Evolutionary conservation across 2,888 invertebrate species (phyloP), one percentile per base, ranked within the genome.

Genomic region (Cordilura impudica): DNA sequence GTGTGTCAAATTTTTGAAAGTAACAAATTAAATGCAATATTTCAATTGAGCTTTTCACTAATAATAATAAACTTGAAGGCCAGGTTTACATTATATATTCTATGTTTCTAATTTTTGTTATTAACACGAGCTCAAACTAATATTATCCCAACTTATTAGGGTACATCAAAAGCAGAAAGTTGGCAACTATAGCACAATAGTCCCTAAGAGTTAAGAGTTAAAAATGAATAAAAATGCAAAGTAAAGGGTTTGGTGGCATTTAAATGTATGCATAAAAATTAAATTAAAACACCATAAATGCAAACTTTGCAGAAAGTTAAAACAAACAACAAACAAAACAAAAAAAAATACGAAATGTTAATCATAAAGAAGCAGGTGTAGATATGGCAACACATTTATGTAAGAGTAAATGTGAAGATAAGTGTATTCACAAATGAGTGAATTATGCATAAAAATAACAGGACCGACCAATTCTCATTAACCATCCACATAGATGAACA

Each of bases 271-370:
- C 73, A 73, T 69, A 73, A 73, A 78, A 78, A 78, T 78, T 73
- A 78, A 78, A 78, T 78, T 69, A 78, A 78, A 73, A 78, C 73
- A 78, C 63, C 65, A 73, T 78, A 73, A 65, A 73, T 78, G 78
- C 53, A 73, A 78, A 78, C 73, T 78, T 73, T 73, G 53, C 73
- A 69, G 18, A 78, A 78, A 35, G 49, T 72, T 72, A 29, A 26
- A 31, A 8, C 26, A 53, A 10, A 43, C 47, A 47, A 10, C 10
- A 21, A 14, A 12, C 5, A n/a, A 43, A 43, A 43, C 1, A 6
- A 5, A 21, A 60, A 47, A 45, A n/a, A 18, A 23, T 21, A 56
- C 61, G 26, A 61, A 69, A 63, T 63, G 23, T 63, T 31, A 49
- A 75, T 69, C 69, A 75, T 75, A 63, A 61, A 70, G 69, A 56